Base-by-base conservation (phyloP, 2,888 invertebrate genomes). In the Zele albiditarsus region DNA sequence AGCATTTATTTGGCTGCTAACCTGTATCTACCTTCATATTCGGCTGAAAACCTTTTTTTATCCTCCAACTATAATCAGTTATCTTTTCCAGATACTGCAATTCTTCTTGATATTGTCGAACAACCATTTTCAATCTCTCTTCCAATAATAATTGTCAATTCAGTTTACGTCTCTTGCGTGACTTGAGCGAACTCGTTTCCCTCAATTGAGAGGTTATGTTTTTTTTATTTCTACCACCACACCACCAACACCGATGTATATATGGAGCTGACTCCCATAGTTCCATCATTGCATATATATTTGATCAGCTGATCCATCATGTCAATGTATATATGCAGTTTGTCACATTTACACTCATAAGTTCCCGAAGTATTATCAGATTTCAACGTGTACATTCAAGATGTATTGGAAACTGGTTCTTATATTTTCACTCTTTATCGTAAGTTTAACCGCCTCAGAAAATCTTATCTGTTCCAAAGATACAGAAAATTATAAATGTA, bases 21-120 rank as follows among this genome's bases (percentile, higher is more conserved):
- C 14, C 10, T 12, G 0, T 16, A 20, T 6, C 10, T 67, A 94
- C 94, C 84, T 97, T 98, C 99, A 99, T 99, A 85, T 99, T 98
- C 0, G 98, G 98, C 86, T 99, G 99, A 89, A 99, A 99, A 3
- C 98, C 99, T 89, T 97, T 99, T 87, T 98, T 98, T 79, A 99
- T 99, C 86, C 92, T 93, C 97, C 98, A 99, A 82, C 94, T 94
- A 86, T 94, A 91, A 16, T 95, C 93, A 83, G 92, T 94, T 3
- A 98, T 92, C 90, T 96, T 97, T 88, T 99, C 98, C 82, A 99
- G 90, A 88, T 95, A 99, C 85, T 96, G 93, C 28, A 98, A 90
- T 89, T 99, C 99, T 81, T 99, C 98, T 78, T 97, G 94, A 89
- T 97, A 99, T 75, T 93, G 93, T 67, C 97, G 92, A 0, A 97